A percentile compares a stretch with the other conserved stretches of the same genome.
Evolutionary conservation across 2,113 vertebrate species (phyloP).

Genomic region (Choloepus hoffmanni): DNA sequence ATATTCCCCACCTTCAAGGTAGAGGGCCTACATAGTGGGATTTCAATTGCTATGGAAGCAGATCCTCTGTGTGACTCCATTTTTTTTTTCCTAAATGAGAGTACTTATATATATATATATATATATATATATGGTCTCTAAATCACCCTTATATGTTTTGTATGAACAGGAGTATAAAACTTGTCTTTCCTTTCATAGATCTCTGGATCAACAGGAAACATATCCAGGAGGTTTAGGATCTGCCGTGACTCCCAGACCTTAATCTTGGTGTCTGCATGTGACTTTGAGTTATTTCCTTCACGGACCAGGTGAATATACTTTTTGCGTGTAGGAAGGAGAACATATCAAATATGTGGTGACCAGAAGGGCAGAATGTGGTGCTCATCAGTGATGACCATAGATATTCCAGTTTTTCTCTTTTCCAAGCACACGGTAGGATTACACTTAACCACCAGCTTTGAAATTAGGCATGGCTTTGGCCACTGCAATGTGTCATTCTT

Average conservation of each 20-base stretch:
- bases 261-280: background rate
- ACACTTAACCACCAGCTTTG: rapidly evolving
- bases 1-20: background rate
- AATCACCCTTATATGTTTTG: background rate
- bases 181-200: background rate
- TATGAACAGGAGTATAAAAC: background rate
- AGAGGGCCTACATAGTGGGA: background rate
- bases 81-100: background rate
- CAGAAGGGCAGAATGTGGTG: background rate
- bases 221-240: background rate
- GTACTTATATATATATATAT: background rate
- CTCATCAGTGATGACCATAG: background rate
- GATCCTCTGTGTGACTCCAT: background rate
- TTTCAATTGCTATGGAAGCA: background rate
- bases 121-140: background rate
- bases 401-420: background rate
- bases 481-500: background rate
- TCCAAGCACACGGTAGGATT: background rate
- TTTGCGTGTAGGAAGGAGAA: background rate
- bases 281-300: background rate
- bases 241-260: background rate
- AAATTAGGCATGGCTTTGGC: background rate
- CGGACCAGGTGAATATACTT: background rate
- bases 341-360: background rate
- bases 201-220: background rate